Evolutionary conservation across 64 coral and sea anemone species (phyloP), one percentile per base, ranked within the genome.

Genomic region (Anthopleura sola): DNA sequence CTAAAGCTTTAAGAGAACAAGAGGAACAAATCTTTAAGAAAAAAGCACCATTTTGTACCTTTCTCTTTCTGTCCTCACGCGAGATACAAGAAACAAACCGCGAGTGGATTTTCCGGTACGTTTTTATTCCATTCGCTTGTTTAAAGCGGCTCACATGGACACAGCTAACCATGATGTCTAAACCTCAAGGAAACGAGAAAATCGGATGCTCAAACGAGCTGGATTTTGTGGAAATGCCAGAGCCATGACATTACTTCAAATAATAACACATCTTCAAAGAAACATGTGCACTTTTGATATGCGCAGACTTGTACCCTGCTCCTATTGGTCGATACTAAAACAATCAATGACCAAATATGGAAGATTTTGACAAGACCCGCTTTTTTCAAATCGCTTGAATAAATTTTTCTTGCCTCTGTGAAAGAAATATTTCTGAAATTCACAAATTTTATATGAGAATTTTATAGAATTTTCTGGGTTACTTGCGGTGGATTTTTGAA

Each of bases 11-110:
- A 9, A 55, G 64, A 28, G 55, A 60, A 87, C 75, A 33, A 37
- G 16, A 17, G 16, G 39, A 48, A 6, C 6, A 48, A 79, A 79
- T 44, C 13, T 18, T n/a, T 0, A 20, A 18, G 36, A 21, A 53
- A 32, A 83, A 54, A 95, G 28, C 55, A 75, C 44, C 86, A 68
- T 87, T 32, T 57, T 85, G 13, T 91, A 97, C 94, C 94, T 97
- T 97, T 87, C 94, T 90, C 31, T 97, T 97, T 85, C 90, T 92
- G 85, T 90, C 91, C 83, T 97, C 94, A 78, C 90, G 94, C 28
- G 94, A 97, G 77, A 56, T 78, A 55, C 94, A 97, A 68, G 90
- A 78, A 11, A 97, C 88, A 77, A 97, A 97, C 60, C 92, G 90
- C 20, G 94, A 75, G 87, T 97, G 84, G 24, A 97, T 86, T 87